Evolutionary conservation across 2,113 vertebrate genomes (phyloP).

Genomic region (Xenus cinereus): DNA sequence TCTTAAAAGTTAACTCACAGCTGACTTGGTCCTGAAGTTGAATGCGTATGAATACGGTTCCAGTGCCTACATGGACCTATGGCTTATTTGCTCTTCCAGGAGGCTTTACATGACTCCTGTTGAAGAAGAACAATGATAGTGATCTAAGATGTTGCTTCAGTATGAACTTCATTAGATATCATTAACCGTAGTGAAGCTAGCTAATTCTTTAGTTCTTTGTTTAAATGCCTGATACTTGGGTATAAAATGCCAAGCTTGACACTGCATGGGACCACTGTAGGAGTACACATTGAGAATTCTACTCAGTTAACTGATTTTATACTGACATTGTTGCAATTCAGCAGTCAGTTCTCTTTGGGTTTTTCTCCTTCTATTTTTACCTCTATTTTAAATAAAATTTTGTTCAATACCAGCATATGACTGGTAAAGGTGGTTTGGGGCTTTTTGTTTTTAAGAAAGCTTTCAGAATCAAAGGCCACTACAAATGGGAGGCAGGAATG

Average conservation of each 20-base stretch:
- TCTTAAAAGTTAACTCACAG: neutral
- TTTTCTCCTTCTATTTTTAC: neutral
- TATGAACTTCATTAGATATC: neutral
- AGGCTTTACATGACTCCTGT: neutral
- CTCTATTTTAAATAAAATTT: neutral
- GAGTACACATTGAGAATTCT: neutral
- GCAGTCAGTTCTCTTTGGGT: neutral
- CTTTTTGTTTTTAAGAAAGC: neutral
- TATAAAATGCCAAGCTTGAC: neutral
- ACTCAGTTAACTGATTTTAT: neutral
- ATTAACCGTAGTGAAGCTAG: neutral
- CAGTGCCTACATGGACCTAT: neutral
- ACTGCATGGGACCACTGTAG: neutral
- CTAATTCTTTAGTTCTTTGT: neutral
- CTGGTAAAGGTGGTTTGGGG: neutral
- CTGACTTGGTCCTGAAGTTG: neutral
- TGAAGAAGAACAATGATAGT: neutral
- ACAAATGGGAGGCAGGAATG: neutral
- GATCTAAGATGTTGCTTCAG: neutral
- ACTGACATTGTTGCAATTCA: neutral
- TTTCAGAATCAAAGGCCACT: neutral
- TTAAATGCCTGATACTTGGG: neutral
- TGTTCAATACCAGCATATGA: neutral
- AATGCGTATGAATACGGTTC: neutral
- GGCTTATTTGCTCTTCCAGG: neutral